These are phyloP conservation scores for Porites evermanni DNA, from an alignment of 92 coral and sea anemone species.

Conservation along the genomic window DNA sequence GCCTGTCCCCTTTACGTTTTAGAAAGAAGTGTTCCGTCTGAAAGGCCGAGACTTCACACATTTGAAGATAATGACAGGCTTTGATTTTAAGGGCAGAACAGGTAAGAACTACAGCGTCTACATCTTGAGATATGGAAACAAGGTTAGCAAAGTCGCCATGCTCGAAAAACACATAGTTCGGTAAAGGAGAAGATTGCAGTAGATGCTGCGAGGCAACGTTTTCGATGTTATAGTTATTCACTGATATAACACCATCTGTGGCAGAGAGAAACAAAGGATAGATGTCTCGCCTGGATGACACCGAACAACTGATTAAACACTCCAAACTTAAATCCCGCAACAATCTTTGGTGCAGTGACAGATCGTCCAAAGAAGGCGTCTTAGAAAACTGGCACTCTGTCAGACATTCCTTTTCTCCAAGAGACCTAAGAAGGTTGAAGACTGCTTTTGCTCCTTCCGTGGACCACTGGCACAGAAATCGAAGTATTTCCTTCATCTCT, in stretches of 20 bases:
- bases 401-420: conserved; percentile 6
- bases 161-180: conserved; percentile 21
- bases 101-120: background rate
- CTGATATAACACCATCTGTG: conserved; percentile 8
- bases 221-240: background rate
- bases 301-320: conserved; percentile 14
- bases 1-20: background rate
- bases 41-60: background rate
- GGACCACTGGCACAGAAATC: conserved; percentile 23
- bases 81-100: background rate
- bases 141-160: background rate
- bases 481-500: conserved; percentile 13
- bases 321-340: conserved; percentile 15
- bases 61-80: background rate
- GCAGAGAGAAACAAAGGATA: conserved; percentile 9
- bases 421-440: conserved; percentile 4
- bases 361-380: conserved; percentile 26
- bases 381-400: conserved; percentile 1
- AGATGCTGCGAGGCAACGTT: conserved; percentile 13
- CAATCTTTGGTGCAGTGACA: background rate
- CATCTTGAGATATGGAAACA: background rate
- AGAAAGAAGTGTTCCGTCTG: conserved; percentile 6
- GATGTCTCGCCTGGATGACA: background rate
- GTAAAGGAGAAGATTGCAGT: conserved; percentile 1
- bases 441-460: conserved; percentile 17